Conservation (phyloP, 35 echinoderm and acorn worm species). For the Diadema setosum region DNA sequence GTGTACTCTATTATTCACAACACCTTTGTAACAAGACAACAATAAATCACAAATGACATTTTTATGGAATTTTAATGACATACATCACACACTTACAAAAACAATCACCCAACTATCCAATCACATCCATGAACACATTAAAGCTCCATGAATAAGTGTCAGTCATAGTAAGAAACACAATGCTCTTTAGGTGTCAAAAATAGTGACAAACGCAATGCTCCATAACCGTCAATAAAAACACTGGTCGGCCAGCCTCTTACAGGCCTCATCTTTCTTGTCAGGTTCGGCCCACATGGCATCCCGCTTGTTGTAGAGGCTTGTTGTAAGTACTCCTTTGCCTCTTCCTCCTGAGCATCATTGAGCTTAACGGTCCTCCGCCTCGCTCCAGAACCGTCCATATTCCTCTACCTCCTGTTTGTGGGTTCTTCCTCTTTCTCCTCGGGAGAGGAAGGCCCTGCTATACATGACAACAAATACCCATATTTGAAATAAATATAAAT, state of each 20-base stretch:
- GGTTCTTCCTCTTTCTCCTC: constrained; percentile 20
- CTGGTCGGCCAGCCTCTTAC: constrained; percentile 4
- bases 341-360: constrained; percentile 39
- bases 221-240: too few species aligned
- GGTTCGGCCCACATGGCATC: constrained; percentile 25
- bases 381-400: constrained; percentile 19
- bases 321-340: constrained; percentile 38
- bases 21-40: too few species aligned
- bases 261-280: constrained; percentile 33
- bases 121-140: too few species aligned
- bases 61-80: too few species aligned
- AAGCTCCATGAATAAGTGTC: too few species aligned
- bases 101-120: too few species aligned
- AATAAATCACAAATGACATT: too few species aligned
- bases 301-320: not conserved
- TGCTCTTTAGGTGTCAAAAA: too few species aligned
- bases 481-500: constrained; percentile 16
- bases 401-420: constrained; percentile 7
- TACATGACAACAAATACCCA: constrained; percentile 32
- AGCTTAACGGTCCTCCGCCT: constrained; percentile 40
- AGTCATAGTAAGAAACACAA: too few species aligned
- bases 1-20: too few species aligned
- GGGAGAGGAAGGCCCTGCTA: constrained; percentile 16
- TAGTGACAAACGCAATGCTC: too few species aligned
- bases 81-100: too few species aligned